Evolutionary conservation across 2,797 vertebrate species (phyloP), one percentile per base, ranked within the genome.

Genomic region (Poeciliopsis infans): DNA sequence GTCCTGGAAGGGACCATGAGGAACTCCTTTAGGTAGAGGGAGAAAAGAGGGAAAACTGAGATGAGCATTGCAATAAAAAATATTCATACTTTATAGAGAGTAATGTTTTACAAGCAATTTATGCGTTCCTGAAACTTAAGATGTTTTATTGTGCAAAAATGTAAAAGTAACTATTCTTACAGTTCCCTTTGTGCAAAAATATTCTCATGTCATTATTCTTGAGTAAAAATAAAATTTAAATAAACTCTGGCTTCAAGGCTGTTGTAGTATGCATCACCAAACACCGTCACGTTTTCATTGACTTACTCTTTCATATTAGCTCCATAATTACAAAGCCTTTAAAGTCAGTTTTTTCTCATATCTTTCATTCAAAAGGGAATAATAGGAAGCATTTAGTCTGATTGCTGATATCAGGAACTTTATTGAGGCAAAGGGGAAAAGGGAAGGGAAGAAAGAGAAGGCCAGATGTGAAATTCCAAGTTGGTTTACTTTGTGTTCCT

Each of bases 241-340:
- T 36, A 36, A 20, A 20, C 18, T 20, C 33, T 64, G 7, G 33
- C 23, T 68, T 68, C 39, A 41, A 41, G 13, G 64, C 36, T 68
- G 36, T 41, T 68, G 36, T 41, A 25, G 41, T 41, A 68, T 41
- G 36, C 47, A 31, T 80, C 68, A 72, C 77, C 28, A 76, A 77
- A 59, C 76, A 31, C 45, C 66, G 80, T 87, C 79, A 82, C 79
- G 74, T 79, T 85, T 80, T 83, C 75, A 89, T 85, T 66, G 79
- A 85, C 68, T 85, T 33, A 5, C 81, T 89, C 83, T 76, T 68
- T 84, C 74, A 55, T 79, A 39, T 74, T 45, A 79, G 18, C 33
- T 20, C 7, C 49, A 53, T 69, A 73, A 89, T 90, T 83, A 76
- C 77, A 59, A 85, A 69, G 45, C 75, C 1, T 31, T 20, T 41